Base-by-base conservation (phyloP, 2,797 vertebrate species). In the Pampus argenteus region DNA sequence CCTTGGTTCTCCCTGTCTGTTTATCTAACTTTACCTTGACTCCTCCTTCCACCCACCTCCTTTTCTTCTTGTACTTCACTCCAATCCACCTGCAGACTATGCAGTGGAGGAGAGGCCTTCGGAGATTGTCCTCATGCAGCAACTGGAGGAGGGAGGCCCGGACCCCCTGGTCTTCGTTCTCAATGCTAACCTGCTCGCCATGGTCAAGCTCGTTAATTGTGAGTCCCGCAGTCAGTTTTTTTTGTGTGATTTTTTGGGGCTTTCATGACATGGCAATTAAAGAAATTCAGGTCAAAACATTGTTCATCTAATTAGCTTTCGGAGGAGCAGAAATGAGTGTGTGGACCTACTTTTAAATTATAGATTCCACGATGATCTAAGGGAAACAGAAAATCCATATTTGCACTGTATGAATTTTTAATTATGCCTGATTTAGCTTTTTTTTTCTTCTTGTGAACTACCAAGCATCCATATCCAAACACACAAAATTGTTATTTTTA, bases 181-280 rank as follows among this genome's bases (percentile, higher is more conserved):
- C 84, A 99, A 99, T 60, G 98, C 98, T 56, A 99, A 99, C 93
- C 94, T 99, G 81, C 94, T 99, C 76, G 96, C 97, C 75, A 97
- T 98, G 97, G 96, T 99, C 90, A 99, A 98, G 93, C 96, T 99
- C 50, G 97, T 99, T 76, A 99, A 99, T 92, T 99, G 98, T 99
- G 95, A 98, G 98, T 92, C 14, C 2, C 11, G 7, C 29, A 22
- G 7, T 22, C 9, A 6, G 8, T 11, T 8, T 2, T 6, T 50
- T 50, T 23, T 44, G 14, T 15, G 11, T 6, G 0, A 2, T 17
- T 62, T 44, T 69, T 31, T 42, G 8, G 14, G 40, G 15, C 14
- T 15, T 14, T 54, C 4, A 26, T 29, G 9, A 45, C 26, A 25
- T 9, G 4, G 9, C 23, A 10, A 44, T 68, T 42, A 4, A 5